These are phyloP conservation scores for Sinocyclocheilus rhinocerous DNA, from an alignment of 2,113 vertebrate species.

Conservation along the genomic window DNA sequence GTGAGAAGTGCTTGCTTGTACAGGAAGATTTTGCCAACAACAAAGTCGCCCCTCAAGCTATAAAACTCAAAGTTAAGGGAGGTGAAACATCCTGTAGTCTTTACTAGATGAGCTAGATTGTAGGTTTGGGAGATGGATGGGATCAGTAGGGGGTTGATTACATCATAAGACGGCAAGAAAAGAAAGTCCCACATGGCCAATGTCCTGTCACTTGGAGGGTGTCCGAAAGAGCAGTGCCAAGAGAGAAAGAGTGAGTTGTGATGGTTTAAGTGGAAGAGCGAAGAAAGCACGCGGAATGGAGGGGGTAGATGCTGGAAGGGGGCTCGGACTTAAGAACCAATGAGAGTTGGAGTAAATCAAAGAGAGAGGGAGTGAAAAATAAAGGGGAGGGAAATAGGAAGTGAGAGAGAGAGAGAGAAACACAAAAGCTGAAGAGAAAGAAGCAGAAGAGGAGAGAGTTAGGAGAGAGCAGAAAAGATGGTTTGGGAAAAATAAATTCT, in stretches of 20 bases:
- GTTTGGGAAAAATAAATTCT: not conserved
- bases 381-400: constrained; percentile 27
- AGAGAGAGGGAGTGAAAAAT: constrained; percentile 59
- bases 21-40: not conserved
- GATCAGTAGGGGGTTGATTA: constrained; percentile 20
- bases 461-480: not conserved
- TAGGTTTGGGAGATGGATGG: not conserved
- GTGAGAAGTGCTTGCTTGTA: not conserved
- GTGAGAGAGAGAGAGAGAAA: constrained; percentile 60
- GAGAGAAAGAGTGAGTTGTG: constrained; percentile 60
- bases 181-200: constrained; percentile 43
- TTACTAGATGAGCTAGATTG: constrained; percentile 19
- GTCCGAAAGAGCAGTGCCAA: constrained; percentile 58
- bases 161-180: constrained; percentile 13
- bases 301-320: constrained; percentile 12
- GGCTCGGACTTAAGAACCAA: constrained; percentile 50
- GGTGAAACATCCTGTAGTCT: not conserved
- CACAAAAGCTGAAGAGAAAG: constrained; percentile 47
- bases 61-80: constrained; percentile 16
- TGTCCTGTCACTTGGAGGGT: constrained; percentile 41
- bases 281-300: constrained; percentile 55
- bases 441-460: constrained; percentile 8
- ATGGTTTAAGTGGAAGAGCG: constrained; percentile 62
- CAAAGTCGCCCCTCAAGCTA: not conserved
- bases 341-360: constrained; percentile 67